Evolutionary conservation across 2,888 invertebrate genomes (phyloP).

Genomic region (Helobdella robusta): DNA sequence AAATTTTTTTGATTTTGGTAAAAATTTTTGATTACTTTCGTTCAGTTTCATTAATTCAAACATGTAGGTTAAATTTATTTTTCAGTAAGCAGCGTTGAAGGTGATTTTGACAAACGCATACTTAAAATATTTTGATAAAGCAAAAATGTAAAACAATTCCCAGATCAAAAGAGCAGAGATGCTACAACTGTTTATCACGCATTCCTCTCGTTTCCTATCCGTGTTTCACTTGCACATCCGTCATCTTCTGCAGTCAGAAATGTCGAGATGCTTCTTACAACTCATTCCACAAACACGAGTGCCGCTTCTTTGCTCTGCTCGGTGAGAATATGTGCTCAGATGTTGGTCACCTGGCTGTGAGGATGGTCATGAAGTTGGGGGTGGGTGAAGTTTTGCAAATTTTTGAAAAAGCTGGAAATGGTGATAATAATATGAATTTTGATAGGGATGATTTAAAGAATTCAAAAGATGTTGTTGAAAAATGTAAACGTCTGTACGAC

Average conservation of each 20-base stretch:
- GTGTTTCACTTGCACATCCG: constrained; percentile 30
- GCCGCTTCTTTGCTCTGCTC: constrained; percentile 30
- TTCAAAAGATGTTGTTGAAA: background rate
- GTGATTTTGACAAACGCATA: background rate
- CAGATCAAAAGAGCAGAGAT: constrained; percentile 56
- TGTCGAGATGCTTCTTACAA: constrained; percentile 30
- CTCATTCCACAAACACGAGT: constrained; percentile 32
- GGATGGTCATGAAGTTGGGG: constrained; percentile 28
- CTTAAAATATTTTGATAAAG: background rate
- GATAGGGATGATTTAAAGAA: background rate
- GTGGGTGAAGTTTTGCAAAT: constrained; percentile 10
- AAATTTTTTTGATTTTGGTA: background rate
- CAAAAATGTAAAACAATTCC: background rate
- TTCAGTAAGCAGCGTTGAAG: no score
- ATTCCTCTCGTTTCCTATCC: constrained; percentile 28
- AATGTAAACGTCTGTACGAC: constrained; percentile 7
- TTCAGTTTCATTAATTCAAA: background rate
- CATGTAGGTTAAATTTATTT: background rate
- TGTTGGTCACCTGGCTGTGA: constrained; percentile 33
- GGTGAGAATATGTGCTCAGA: constrained; percentile 26
- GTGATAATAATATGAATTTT: background rate
- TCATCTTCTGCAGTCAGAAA: constrained; percentile 31
- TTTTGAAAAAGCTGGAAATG: background rate
- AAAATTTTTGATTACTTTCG: background rate
- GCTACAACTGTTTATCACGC: constrained; percentile 57